These are phyloP conservation scores for Chironomus riparius DNA, from an alignment of 2,888 invertebrate genomes.

Conservation along the genomic window DNA sequence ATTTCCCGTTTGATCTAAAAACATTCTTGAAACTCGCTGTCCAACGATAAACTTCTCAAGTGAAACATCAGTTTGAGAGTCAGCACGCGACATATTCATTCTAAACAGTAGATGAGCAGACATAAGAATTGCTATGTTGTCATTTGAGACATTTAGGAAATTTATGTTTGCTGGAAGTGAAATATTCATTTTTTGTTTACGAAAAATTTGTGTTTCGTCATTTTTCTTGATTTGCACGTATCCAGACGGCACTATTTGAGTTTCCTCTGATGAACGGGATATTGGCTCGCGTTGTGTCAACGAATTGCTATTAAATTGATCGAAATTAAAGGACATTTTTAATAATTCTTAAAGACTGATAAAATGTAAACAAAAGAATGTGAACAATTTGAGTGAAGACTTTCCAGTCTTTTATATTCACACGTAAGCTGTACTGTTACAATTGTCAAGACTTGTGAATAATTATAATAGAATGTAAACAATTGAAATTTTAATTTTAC, in stretches of 20 bases:
- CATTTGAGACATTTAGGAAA: constrained; percentile 72
- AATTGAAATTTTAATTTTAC: too few relatives aligned
- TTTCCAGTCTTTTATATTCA: too few relatives aligned
- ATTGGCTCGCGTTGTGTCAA: not conserved
- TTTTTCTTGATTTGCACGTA: constrained; percentile 12
- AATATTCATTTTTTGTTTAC: constrained; percentile 7
- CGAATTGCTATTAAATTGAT: constrained; percentile 10
- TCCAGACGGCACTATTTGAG: constrained; percentile 10
- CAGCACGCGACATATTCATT: constrained; percentile 70
- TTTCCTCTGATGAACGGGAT: not conserved
- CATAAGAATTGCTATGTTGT: constrained; percentile 75
- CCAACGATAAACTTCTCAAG: constrained; percentile 39
- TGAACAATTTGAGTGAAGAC: not conserved
- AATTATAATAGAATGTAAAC: too few relatives aligned
- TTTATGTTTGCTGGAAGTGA: constrained; percentile 67
- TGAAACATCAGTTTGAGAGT: constrained; percentile 47
- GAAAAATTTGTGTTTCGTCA: constrained; percentile 13
- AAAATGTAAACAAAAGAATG: not conserved
- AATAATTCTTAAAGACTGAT: not conserved
- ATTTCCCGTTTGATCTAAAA: constrained; percentile 74
- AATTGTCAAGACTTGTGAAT: too few relatives aligned
- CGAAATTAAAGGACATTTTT: constrained; percentile 18
- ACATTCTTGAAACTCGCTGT: constrained; percentile 37
- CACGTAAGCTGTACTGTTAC: too few relatives aligned
- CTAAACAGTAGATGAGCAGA: constrained; percentile 70